Base-by-base conservation (phyloP, 2,797 vertebrate genomes). In the Loriculus beryllinus region DNA sequence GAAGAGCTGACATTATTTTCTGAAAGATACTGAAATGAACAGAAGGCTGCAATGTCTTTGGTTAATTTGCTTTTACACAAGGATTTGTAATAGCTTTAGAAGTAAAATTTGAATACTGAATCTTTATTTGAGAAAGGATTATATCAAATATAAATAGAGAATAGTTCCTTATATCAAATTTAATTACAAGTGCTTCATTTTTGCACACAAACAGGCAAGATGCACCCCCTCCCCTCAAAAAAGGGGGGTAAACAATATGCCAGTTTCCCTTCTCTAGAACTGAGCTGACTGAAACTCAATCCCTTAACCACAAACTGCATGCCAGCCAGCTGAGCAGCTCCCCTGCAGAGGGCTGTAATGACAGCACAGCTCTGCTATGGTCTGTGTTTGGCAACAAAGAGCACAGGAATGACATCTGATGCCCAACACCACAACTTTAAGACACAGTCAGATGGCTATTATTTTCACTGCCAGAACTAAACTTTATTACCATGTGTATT, bases 401-500 rank as follows among this genome's bases (percentile, higher is more conserved):
- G 70, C 63, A 77, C 20, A 42, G 94, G 39, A 78, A 74, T 47
- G 84, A 74, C 90, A 69, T 31, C 82, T 43, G 43, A 90, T 74
- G 88, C 48, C 74, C 92, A 89, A 78, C 93, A 79, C 79, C 65
- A 88, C 82, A 93, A 94, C 82, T 96, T 95, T 71, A 90, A 97
- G 89, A 98, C 95, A 97, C 93, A 97, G 82, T 97, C 96, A 97
- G 95, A 88, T 94, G 67, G 91, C 68, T 96, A 78, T 93, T 95
- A 65, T 92, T 96, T 98, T 97, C 95, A 97, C 97, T 97, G 97
- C 95, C 78, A 97, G 95, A 97, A 97, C 97, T 98, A 98, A 97
- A 97, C 88, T 98, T 98, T 98, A 98, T 98, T 98, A 98, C 92
- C 96, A 95, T 97, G 95, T 97, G 97, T 96, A 94, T 98, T 97